Base-by-base conservation (phyloP, 2,113 vertebrate species). In the Tringa solitaria region DNA sequence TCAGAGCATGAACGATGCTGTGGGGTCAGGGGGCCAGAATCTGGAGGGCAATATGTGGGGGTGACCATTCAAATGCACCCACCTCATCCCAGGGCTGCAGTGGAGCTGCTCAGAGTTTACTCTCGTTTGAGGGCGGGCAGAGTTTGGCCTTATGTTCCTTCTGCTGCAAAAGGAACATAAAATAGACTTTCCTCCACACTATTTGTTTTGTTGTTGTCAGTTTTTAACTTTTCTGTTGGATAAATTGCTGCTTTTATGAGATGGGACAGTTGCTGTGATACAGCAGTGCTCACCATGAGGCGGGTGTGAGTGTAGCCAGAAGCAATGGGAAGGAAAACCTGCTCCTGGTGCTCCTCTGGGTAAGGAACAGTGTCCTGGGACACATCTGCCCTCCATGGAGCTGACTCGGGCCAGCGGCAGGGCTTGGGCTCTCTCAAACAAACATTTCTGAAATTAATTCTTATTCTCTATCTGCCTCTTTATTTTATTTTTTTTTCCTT, bases 331-430 rank as follows among this genome's bases (percentile, higher is more conserved):
- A 73, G 35, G 11, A 39, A 69, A 83, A 60, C 26, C 57, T 89
- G 21, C 18, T 77, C 26, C 46, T 28, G 27, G 2, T 67, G 41
- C 46, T 50, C 23, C 22, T 53, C 56, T 21, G 53, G 54, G 54
- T 63, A n/a, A 33, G 30, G 51, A 78, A 4, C 1, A 2, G 30
- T 43, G 56, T 82, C 80, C 45, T 3, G 18, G 59, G 50, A 45
- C 4, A 0, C 7, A 20, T 65, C 43, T 70, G n/a, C 59, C 53
- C 39, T 1, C 16, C 27, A 16, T 1, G 2, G 26, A 32, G 43
- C 35, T 43, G 32, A 7, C 76, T 60, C 2, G 1, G 48, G n/a
- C 43, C 32, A 12, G 15, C 10, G 15, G 41, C 46, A 37, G 46
- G 48, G 18, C 17, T 70, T 54, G 39, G 30, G 11, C 27, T 43